Conservation (phyloP, 2,888 invertebrate species). For the Drosophila mettleri region DNA sequence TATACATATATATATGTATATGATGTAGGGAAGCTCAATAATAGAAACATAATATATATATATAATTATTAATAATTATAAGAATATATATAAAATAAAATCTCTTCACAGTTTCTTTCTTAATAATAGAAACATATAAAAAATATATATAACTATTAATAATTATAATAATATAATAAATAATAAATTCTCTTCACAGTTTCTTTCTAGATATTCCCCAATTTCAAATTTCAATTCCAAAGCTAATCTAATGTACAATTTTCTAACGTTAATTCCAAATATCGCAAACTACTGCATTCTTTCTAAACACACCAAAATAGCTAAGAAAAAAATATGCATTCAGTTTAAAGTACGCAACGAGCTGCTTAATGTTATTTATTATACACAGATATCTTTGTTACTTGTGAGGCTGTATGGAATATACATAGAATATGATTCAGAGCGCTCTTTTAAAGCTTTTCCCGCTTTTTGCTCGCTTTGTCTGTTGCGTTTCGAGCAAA, state of each 20-base stretch:
- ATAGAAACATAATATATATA: too few relatives aligned
- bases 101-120: too few relatives aligned
- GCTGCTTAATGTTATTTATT: constrained; percentile 1
- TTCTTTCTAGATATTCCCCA: neutral
- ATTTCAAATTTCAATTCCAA: neutral
- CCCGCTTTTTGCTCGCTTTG: neutral
- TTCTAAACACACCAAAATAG: neutral
- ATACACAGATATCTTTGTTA: neutral
- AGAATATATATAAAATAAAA: too few relatives aligned
- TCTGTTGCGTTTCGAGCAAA: neutral
- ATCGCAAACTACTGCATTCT: neutral
- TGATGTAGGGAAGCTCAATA: too few relatives aligned
- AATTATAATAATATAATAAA: too few relatives aligned
- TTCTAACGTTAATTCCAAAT: neutral
- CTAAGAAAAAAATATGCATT: neutral
- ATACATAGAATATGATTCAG: constrained; percentile 27
- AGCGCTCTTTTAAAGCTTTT: constrained; percentile 3
- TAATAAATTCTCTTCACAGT: too few relatives aligned
- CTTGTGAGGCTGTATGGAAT: constrained; percentile 4
- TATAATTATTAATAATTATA: too few relatives aligned
- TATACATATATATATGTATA: too few relatives aligned
- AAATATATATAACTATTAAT: too few relatives aligned
- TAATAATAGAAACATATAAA: too few relatives aligned
- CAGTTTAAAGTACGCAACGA: neutral
- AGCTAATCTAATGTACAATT: neutral